These are phyloP conservation scores for Lithophane ornitopus DNA, from an alignment of 2,888 invertebrate genomes.

Conservation along the genomic window DNA sequence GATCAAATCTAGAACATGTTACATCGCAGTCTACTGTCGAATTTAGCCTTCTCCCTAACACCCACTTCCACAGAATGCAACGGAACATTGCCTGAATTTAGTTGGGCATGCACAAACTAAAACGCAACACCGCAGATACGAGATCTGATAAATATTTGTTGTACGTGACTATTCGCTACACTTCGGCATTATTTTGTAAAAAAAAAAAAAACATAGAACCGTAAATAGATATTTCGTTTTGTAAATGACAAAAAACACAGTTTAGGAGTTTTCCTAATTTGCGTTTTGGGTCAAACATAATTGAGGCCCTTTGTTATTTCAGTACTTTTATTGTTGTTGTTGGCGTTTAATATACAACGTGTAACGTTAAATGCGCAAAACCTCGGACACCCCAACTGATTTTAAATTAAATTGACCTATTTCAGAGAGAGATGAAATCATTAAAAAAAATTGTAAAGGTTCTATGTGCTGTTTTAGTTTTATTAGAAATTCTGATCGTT, in stretches of 20 bases:
- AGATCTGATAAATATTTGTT: conserved; percentile 44
- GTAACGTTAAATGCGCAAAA: no score
- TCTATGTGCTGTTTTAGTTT: no score
- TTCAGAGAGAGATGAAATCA: no score
- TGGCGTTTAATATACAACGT: not conserved
- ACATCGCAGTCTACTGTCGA: not conserved
- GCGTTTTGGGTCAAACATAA: conserved; percentile 12
- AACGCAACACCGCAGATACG: conserved; percentile 24
- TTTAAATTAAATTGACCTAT: no score
- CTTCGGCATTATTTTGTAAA: conserved; percentile 26
- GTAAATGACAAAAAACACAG: not conserved
- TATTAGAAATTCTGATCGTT: no score
- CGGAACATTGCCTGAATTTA: conserved; percentile 9
- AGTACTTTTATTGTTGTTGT: not conserved
- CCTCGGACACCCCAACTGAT: no score
- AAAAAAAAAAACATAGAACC: conserved; percentile 4
- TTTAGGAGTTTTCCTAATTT: not conserved
- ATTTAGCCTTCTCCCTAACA: not conserved
- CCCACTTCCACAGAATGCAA: not conserved
- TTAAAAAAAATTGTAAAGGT: no score
- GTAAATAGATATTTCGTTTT: conserved; percentile 10
- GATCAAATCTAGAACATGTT: not conserved
- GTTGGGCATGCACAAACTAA: conserved; percentile 25
- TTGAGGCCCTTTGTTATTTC: conserved; percentile 4
- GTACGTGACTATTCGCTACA: conserved; percentile 54